Percentiles rank a stretch among this genome's conserved stretches.
phyloP scores from a whole-genome alignment of 1,140 invertebrate species.

The Drosophila azteca region DNA sequence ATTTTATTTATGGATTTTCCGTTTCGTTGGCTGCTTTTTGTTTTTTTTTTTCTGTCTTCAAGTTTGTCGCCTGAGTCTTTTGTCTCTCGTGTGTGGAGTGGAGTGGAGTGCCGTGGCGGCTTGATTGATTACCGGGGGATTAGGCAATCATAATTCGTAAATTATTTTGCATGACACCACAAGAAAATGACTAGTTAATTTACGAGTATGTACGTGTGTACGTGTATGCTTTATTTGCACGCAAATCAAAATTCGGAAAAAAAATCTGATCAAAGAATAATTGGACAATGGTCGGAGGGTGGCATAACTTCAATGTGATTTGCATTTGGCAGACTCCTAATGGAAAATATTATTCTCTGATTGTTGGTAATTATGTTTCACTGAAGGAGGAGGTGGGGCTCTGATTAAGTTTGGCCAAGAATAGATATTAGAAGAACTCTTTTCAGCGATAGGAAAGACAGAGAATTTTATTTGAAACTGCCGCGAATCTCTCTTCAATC shows the following conservation, averaged over 20 bases:
- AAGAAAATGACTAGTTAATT: constrained; percentile 48
- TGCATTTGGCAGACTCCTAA: constrained; percentile 32
- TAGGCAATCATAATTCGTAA: constrained; percentile 66
- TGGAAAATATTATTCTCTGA: constrained; percentile 38
- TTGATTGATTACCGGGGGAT: constrained; percentile 73
- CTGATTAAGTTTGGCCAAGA: constrained; percentile 8
- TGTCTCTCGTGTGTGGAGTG: constrained; percentile 35
- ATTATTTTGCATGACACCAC: constrained; percentile 77
- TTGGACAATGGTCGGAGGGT: constrained; percentile 19
- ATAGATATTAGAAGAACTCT: background rate
- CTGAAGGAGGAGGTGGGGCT: background rate
- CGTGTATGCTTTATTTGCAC: constrained; percentile 33
- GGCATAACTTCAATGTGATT: constrained; percentile 45
- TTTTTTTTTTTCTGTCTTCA: constrained; percentile 13
- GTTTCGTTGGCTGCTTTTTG: constrained; percentile 25
- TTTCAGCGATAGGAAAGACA: background rate
- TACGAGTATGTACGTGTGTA: constrained; percentile 2
- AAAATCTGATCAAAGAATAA: constrained; percentile 27
- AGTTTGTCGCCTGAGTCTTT: constrained; percentile 76
- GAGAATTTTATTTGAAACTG: background rate
- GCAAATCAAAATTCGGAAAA: constrained; percentile 20
- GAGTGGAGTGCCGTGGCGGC: constrained; percentile 13
- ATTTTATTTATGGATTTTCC: constrained; percentile 19
- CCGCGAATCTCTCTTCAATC: background rate
- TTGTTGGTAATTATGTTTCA: constrained; percentile 45